Percentiles rank a stretch among this genome's conserved stretches.
These are phyloP conservation scores for Cataglyphis rosenhaueri DNA, from an alignment of 2,888 invertebrate species.

Conservation along the genomic window DNA sequence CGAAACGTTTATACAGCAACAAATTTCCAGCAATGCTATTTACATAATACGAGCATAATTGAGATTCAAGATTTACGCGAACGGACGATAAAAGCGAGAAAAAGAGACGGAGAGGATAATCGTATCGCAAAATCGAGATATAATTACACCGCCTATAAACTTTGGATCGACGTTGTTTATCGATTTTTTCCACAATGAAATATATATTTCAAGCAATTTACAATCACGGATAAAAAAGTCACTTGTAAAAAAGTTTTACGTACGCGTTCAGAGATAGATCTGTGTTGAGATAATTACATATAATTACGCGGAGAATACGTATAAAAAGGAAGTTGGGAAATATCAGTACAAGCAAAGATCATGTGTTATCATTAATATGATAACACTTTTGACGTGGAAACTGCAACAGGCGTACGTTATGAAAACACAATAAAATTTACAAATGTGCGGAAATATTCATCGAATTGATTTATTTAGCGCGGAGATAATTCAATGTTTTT, in stretches of 20 bases:
- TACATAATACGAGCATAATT: neutral
- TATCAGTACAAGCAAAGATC: constrained; percentile 10
- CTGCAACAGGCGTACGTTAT: neutral
- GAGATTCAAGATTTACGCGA: neutral
- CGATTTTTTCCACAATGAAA: neutral
- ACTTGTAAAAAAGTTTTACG: neutral
- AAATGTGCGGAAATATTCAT: neutral
- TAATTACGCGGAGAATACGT: neutral
- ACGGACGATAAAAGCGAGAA: neutral
- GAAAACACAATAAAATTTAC: neutral
- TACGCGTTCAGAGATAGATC: neutral
- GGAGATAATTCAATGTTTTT: neutral
- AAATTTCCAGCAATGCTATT: neutral
- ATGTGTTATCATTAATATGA: constrained; percentile 22
- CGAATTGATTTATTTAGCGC: neutral
- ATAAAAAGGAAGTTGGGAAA: neutral
- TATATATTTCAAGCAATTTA: neutral
- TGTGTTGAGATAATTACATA: neutral
- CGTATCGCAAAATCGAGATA: constrained; percentile 15
- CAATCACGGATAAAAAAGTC: neutral
- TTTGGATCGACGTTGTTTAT: constrained; percentile 10
- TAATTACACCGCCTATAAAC: neutral
- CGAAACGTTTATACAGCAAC: neutral
- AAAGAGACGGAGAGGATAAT: neutral
- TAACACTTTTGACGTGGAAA: neutral